These are phyloP conservation scores for Aphaenogaster ashmeadi DNA, from an alignment of 1,140 invertebrate genomes.

Conservation along the genomic window DNA sequence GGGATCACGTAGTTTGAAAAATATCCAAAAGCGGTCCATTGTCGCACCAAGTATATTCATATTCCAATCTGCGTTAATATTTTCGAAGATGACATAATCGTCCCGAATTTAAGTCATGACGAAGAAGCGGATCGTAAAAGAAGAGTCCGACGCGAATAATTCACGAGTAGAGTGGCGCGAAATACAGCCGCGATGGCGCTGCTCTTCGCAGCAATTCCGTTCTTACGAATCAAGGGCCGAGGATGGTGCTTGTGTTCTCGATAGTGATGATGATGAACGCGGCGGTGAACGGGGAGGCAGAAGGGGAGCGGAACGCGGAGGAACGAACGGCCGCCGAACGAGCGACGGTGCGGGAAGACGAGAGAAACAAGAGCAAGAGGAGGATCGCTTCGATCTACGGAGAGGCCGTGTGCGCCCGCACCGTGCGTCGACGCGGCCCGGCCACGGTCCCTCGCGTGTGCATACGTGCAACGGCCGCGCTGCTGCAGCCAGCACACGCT, in stretches of 20 bases:
- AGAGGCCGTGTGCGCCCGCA: constrained; percentile 27
- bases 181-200: not conserved
- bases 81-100: not conserved
- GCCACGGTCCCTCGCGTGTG: constrained; percentile 55
- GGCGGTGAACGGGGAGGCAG: not conserved
- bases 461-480: constrained; percentile 64
- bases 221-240: not conserved
- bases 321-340: not conserved
- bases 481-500: constrained; percentile 63
- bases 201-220: constrained; percentile 2
- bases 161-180: not conserved
- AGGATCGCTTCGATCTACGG: constrained; percentile 55
- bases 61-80: not conserved
- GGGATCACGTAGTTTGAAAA: not conserved
- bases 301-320: constrained; percentile 23
- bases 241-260: constrained; percentile 36
- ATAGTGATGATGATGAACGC: constrained; percentile 47
- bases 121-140: not conserved
- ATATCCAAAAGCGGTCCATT: not conserved
- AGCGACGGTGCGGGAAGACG: constrained; percentile 7
- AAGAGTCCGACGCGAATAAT: not conserved
- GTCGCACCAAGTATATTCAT: not conserved
- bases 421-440: constrained; percentile 42
- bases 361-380: constrained; percentile 56
- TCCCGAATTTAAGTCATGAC: not conserved